Conservation (phyloP, 2,797 vertebrate genomes). For the Sphenopsis melanotis region DNA sequence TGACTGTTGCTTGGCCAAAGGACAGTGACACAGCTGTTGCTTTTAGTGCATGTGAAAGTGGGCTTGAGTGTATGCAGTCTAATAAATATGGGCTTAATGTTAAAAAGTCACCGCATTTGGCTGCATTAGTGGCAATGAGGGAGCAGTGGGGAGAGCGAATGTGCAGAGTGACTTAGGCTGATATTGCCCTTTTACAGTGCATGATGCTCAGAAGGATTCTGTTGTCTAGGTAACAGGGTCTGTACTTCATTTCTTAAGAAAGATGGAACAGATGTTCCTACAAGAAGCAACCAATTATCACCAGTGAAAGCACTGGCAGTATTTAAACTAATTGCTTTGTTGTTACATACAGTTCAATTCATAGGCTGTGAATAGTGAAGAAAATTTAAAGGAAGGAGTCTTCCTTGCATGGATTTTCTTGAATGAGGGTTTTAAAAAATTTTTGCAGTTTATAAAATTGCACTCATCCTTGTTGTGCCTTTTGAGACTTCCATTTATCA, state of each 20-base stretch:
- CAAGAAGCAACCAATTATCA: conserved; percentile 56
- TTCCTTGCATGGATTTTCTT: neutral
- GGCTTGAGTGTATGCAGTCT: neutral
- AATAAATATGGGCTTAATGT: neutral
- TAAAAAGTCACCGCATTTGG: neutral
- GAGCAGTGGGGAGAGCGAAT: accelerated
- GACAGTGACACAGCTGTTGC: neutral
- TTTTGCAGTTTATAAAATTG: neutral
- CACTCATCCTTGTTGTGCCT: neutral
- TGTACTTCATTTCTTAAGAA: conserved; percentile 33
- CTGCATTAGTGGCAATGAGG: accelerated
- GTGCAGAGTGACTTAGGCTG: neutral
- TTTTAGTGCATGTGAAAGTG: neutral
- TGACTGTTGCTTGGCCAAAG: neutral
- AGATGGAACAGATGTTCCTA: conserved; percentile 61
- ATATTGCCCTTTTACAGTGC: neutral
- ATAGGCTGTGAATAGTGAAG: neutral
- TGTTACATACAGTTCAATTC: neutral
- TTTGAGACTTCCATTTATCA: neutral
- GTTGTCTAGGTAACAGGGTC: conserved; percentile 64
- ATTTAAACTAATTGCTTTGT: conserved; percentile 56
- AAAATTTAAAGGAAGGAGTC: neutral
- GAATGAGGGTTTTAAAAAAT: neutral
- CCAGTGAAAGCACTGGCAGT: conserved; percentile 36
- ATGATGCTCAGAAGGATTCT: conserved; percentile 40